Conservation (phyloP, 2,113 vertebrate species). For the Pongo pygmaeus region DNA sequence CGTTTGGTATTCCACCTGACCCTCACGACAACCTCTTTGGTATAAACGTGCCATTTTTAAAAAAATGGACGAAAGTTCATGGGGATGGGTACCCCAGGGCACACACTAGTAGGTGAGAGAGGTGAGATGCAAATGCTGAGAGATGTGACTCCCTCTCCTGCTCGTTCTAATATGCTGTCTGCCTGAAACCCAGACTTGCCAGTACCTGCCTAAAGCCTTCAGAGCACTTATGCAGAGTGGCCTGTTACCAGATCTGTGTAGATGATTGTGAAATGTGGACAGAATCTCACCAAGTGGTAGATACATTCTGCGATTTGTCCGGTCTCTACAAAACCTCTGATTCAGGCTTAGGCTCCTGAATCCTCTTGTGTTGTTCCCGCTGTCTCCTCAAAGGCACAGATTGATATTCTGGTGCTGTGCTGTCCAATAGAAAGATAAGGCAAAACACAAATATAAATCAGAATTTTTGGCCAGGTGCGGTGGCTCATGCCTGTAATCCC, state of each 20-base stretch:
- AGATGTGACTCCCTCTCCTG: not conserved
- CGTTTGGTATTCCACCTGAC: not conserved
- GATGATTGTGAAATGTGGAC: not conserved
- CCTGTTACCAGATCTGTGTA: not conserved
- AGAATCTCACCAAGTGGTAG: not conserved
- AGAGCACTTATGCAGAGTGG: not conserved
- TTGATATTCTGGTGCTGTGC: not conserved
- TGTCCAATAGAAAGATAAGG: not conserved
- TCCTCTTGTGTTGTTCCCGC: not conserved
- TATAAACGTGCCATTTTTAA: not conserved
- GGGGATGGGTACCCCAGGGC: not conserved
- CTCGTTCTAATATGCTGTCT: not conserved
- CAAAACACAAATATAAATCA: not conserved
- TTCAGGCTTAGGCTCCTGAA: not conserved
- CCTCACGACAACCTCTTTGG: not conserved
- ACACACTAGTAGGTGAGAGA: not conserved
- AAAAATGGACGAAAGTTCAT: not conserved
- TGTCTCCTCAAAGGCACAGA: not conserved
- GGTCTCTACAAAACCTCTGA: not conserved
- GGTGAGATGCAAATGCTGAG: not conserved
- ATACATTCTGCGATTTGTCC: not conserved
- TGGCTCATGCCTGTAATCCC: no score
- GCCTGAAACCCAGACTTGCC: not conserved
- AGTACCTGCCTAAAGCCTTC: not conserved
- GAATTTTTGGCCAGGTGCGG: no score